Percentiles rank a stretch among this genome's conserved stretches.
phyloP scores from a whole-genome alignment of 2,113 vertebrate genomes.

The Sphyrna mokarran region DNA sequence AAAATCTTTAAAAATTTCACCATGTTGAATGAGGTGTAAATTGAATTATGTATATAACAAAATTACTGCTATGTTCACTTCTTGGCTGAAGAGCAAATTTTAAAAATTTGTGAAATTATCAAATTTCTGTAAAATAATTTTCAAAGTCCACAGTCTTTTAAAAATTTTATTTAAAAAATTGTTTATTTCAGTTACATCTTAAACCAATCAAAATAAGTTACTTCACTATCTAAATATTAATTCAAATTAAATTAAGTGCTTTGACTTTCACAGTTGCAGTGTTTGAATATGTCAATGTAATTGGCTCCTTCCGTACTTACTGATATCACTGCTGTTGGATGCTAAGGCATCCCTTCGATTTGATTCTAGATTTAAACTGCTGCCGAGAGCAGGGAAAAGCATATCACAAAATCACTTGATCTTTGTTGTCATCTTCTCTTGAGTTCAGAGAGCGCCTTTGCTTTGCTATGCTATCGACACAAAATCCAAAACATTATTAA shows the following conservation, averaged over 20 bases:
- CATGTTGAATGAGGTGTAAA: too few relatives aligned
- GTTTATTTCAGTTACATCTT: not conserved
- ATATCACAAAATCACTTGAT: not conserved
- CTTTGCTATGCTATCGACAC: not conserved
- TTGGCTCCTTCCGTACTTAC: not conserved
- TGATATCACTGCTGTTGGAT: not conserved
- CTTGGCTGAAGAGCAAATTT: too few relatives aligned
- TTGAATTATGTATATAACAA: too few relatives aligned
- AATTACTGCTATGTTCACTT: too few relatives aligned
- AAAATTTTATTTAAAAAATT: not conserved
- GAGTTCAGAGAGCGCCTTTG: not conserved
- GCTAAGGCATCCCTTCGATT: not conserved
- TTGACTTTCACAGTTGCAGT: not conserved
- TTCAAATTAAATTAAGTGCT: not conserved
- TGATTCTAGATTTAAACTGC: not conserved
- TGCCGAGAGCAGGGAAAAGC: not conserved
- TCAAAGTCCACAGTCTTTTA: too few relatives aligned
- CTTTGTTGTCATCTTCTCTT: not conserved
- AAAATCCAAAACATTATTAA: not conserved
- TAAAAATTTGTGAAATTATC: too few relatives aligned
- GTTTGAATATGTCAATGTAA: not conserved
- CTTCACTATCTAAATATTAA: not conserved
- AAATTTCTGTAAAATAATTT: too few relatives aligned
- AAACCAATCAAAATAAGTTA: not conserved
- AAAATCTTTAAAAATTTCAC: too few relatives aligned